Percentiles rank a stretch among this genome's conserved stretches.
Conservation (phyloP, 2,888 invertebrate genomes). For the Epiblema foenella region DNA sequence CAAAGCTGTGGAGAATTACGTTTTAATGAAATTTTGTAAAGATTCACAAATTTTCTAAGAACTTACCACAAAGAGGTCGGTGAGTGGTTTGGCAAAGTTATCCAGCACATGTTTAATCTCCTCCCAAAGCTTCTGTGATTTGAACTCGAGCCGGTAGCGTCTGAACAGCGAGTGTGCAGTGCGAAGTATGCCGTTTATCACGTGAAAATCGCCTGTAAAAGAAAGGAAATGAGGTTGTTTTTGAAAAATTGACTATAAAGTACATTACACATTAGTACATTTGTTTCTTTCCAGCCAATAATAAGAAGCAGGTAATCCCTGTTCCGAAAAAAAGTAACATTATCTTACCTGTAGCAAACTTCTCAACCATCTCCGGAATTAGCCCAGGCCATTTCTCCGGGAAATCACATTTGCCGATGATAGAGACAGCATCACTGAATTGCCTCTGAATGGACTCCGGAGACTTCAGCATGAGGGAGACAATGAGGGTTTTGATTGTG, state of each 20-base stretch:
- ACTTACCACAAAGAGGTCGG: conserved; percentile 93
- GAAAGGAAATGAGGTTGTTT: neutral
- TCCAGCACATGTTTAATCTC: conserved; percentile 99
- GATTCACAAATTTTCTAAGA: neutral
- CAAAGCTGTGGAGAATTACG: too few relatives aligned
- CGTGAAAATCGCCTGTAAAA: conserved; percentile 92
- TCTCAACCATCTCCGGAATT: conserved; percentile 96
- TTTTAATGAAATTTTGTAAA: neutral
- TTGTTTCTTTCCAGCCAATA: too few relatives aligned
- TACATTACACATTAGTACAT: too few relatives aligned
- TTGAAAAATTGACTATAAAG: too few relatives aligned
- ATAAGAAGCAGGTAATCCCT: too few relatives aligned
- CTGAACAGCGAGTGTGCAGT: conserved; percentile 99
- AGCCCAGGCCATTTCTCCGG: conserved; percentile 98
- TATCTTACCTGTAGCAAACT: conserved; percentile 89
- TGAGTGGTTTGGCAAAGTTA: conserved; percentile 96
- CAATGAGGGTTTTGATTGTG: conserved; percentile 93
- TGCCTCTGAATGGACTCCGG: conserved; percentile 96
- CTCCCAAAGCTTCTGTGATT: conserved; percentile 96
- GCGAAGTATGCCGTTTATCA: conserved; percentile 96
- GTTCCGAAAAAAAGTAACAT: neutral
- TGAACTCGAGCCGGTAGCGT: conserved; percentile 97
- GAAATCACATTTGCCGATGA: conserved; percentile 98
- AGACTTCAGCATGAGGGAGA: conserved; percentile 96
- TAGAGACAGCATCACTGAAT: conserved; percentile 97